These are phyloP conservation scores for Palloptera scutellata DNA, from an alignment of 2,888 invertebrate genomes.

Conservation along the genomic window DNA sequence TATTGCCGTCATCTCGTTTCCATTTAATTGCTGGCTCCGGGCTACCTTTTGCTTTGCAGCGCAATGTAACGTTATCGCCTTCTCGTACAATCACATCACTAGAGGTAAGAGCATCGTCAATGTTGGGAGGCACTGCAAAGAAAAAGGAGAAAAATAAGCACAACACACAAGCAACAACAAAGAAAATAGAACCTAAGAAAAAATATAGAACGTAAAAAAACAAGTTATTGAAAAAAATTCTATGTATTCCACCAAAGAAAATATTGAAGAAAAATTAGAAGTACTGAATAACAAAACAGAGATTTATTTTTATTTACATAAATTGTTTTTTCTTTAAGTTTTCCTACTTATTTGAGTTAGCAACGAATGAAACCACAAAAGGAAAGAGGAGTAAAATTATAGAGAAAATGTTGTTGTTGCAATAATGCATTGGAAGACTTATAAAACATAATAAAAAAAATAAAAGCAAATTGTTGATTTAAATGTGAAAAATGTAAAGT, in stretches of 20 bases:
- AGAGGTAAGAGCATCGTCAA: slow-evolving; percentile 89
- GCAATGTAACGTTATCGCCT: slow-evolving; percentile 86
- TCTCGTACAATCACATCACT: slow-evolving; percentile 92
- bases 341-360: no score
- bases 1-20: slow-evolving; percentile 88
- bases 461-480: no score
- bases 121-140: slow-evolving; percentile 86
- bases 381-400: no score
- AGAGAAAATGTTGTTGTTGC: no score
- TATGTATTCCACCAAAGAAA: not conserved
- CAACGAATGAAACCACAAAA: no score
- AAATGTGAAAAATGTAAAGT: no score
- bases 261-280: not conserved
- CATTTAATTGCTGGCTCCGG: slow-evolving; percentile 89
- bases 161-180: not conserved
- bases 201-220: not conserved
- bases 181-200: slow-evolving; percentile 10
- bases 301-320: slow-evolving; percentile 4
- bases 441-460: no score
- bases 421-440: no score
- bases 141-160: slow-evolving; percentile 46
- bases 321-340: not conserved
- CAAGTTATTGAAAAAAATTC: not conserved
- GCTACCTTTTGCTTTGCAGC: slow-evolving; percentile 88
- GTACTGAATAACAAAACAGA: not conserved